phyloP scores from a whole-genome alignment of 2,113 vertebrate genomes.

The Scophthalmus maximus region DNA sequence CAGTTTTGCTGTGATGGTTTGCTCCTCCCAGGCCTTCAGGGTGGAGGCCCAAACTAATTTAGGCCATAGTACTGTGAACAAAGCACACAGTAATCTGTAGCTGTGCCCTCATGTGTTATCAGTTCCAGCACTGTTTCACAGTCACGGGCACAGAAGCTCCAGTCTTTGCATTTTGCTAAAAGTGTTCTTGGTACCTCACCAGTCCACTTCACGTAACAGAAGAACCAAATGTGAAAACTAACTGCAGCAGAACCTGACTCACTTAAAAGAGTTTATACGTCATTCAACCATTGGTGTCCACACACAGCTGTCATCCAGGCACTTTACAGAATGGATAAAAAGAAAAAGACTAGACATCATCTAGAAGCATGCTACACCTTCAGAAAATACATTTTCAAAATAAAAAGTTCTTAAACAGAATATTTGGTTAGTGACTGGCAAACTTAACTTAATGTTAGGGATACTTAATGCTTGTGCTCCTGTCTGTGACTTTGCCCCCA shows the following conservation, averaged over 20 bases:
- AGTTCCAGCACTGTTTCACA: background rate
- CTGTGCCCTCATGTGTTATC: no score
- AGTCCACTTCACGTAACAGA: background rate
- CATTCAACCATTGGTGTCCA: no score
- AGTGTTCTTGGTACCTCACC: no score
- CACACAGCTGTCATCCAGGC: no score
- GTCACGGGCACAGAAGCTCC: background rate
- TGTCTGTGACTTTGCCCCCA: slow-evolving; percentile 60
- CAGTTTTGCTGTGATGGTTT: slow-evolving; percentile 26
- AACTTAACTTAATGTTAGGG: no score
- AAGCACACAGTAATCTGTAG: background rate
- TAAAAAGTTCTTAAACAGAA: background rate
- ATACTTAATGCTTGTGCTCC: background rate
- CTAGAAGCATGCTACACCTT: no score
- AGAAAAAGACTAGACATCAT: no score
- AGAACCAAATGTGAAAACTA: background rate
- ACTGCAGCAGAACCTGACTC: background rate
- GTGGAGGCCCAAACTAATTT: slow-evolving; percentile 48
- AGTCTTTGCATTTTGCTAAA: no score
- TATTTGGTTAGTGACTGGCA: background rate
- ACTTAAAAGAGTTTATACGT: no score
- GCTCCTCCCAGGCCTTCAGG: slow-evolving; percentile 38
- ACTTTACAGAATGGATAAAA: no score
- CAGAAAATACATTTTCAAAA: no score
- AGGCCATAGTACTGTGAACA: slow-evolving; percentile 1